Percentiles rank a stretch among this genome's conserved stretches.
Evolutionary conservation across 2,888 invertebrate genomes (phyloP).

Genomic region (Serrognathus titanus): DNA sequence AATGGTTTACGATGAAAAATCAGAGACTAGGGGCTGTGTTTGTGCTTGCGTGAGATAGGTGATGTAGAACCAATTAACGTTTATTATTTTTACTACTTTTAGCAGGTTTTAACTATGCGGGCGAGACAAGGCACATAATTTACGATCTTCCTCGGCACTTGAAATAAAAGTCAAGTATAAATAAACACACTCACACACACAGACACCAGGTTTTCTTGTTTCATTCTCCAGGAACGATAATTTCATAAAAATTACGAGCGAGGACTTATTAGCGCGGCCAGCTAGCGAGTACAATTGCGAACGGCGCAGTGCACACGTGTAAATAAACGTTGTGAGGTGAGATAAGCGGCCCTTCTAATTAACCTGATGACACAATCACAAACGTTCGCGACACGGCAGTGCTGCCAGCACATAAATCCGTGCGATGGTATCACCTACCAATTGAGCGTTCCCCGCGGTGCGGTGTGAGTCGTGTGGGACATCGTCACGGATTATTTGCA

Average conservation of each 20-base stretch:
- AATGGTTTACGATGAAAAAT: constrained; percentile 1
- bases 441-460: constrained; percentile 31
- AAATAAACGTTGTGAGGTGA: constrained; percentile 17
- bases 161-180: too few species aligned
- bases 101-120: too few species aligned
- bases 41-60: too few species aligned
- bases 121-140: too few species aligned
- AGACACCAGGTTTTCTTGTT: too few species aligned
- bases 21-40: neutral
- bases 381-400: constrained; percentile 39
- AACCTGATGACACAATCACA: constrained; percentile 43
- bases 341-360: constrained; percentile 41
- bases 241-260: too few species aligned
- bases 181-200: too few species aligned
- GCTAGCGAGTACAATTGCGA: neutral
- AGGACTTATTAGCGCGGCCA: too few species aligned
- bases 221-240: too few species aligned
- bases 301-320: neutral
- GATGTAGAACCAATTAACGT: too few species aligned
- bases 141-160: too few species aligned
- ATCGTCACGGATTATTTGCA: constrained; percentile 14
- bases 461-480: constrained; percentile 13
- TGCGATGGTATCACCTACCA: constrained; percentile 34
- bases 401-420: constrained; percentile 36
- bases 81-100: too few species aligned